Percentiles rank a stretch among this genome's conserved stretches.
phyloP scores from a whole-genome alignment of 2,113 vertebrate genomes.

The Archilochus colubris region DNA sequence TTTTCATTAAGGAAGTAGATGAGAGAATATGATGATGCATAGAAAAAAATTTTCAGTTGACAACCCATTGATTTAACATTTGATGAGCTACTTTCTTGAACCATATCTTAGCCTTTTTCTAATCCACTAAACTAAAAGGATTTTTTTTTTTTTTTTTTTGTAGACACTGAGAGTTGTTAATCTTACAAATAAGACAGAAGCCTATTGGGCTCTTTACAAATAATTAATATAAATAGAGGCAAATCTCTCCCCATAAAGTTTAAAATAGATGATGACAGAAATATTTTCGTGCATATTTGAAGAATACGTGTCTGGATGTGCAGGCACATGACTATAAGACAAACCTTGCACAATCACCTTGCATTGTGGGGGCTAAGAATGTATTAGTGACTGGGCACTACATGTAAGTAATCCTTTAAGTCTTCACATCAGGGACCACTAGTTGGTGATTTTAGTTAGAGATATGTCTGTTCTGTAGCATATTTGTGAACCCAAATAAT shows the following conservation, averaged over 20 bases:
- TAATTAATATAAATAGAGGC: background rate
- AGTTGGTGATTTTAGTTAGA: background rate
- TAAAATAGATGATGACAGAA: background rate
- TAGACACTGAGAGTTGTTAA: background rate
- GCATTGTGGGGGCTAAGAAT: background rate
- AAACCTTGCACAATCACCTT: background rate
- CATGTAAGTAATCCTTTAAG: background rate
- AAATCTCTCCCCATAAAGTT: background rate
- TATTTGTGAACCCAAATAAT: background rate
- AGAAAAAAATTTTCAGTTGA: background rate
- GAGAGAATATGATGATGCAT: background rate
- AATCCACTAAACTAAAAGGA: background rate
- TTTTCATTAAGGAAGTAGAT: background rate
- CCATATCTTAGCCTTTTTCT: background rate
- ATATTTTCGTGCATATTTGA: background rate
- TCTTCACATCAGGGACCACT: background rate
- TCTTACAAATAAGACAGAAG: background rate
- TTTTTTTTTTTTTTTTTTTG: background rate
- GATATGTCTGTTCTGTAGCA: background rate
- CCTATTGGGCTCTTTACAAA: background rate
- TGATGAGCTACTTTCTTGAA: background rate
- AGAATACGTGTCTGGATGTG: background rate
- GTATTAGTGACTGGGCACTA: background rate
- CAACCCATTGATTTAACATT: background rate
- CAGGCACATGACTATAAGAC: background rate